A percentile compares a stretch with the other conserved stretches of the same genome.
These are phyloP conservation scores for Phenganax stokvisi DNA, from an alignment of 92 coral and sea anemone species.

Conservation along the genomic window DNA sequence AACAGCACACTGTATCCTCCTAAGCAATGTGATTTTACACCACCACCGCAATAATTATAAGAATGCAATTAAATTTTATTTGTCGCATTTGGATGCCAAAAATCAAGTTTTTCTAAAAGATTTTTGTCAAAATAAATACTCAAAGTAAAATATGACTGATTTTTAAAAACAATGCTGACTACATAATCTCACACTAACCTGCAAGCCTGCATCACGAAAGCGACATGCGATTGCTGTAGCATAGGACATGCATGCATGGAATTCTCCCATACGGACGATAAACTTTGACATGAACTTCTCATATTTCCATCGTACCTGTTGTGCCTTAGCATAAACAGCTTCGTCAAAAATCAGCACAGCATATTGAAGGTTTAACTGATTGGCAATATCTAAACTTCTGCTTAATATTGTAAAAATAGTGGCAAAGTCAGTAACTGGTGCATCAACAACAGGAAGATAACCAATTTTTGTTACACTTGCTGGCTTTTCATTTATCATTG, in stretches of 20 bases:
- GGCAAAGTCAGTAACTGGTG: constrained; percentile 19
- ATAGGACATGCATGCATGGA: constrained; percentile 15
- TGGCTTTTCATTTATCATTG: constrained; percentile 11
- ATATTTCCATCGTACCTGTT: constrained; percentile 11
- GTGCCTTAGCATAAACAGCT: constrained; percentile 11
- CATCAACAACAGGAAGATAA: constrained; percentile 26
- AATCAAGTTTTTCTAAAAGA: no score
- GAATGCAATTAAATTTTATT: no score
- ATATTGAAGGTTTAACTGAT: neutral
- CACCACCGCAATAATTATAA: no score
- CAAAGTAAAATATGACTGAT: no score
- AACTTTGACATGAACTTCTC: constrained; percentile 13
- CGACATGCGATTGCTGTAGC: constrained; percentile 19
- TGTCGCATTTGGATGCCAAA: no score
- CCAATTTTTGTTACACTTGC: neutral
- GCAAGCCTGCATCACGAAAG: constrained; percentile 23
- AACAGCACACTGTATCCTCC: no score
- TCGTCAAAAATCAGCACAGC: constrained; percentile 17
- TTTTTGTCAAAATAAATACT: no score
- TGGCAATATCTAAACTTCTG: constrained; percentile 1
- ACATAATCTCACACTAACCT: neutral
- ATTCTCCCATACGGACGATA: constrained; percentile 7
- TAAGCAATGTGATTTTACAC: no score
- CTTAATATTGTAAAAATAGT: neutral
- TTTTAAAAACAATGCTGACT: no score